A percentile compares a stretch with the other conserved stretches of the same genome.
These are phyloP conservation scores for Saccostrea cuccullata DNA, from an alignment of 1,140 invertebrate species.

Conservation along the genomic window DNA sequence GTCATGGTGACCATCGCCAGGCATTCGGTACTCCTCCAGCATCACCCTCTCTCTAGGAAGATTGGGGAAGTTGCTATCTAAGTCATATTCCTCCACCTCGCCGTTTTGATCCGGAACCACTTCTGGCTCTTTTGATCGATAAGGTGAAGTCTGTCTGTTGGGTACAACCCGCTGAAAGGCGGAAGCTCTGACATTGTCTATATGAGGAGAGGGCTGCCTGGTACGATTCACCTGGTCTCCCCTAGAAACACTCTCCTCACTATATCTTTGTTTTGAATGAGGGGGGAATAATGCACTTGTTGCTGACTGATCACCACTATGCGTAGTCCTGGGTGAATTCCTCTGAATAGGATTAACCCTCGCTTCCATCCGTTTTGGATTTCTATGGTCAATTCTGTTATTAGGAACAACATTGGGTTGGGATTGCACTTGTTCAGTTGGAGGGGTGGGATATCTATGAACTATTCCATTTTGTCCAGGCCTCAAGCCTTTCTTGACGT, in stretches of 20 bases:
- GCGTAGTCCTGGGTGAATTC: background rate
- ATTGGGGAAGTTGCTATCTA: slow-evolving; percentile 71
- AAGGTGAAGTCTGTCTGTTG: slow-evolving; percentile 16
- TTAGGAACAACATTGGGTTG: background rate
- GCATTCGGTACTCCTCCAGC: slow-evolving; percentile 61
- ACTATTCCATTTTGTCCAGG: slow-evolving; percentile 17
- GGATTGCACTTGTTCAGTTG: slow-evolving; percentile 27
- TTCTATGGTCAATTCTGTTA: background rate
- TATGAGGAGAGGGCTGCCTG: background rate
- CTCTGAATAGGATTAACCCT: slow-evolving; percentile 20
- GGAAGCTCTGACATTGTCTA: background rate
- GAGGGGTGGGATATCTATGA: slow-evolving; percentile 5
- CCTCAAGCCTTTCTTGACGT: background rate
- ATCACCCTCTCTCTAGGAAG: slow-evolving; percentile 53
- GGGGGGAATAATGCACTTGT: background rate
- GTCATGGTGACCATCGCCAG: slow-evolving; percentile 44
- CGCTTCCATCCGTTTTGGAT: background rate
- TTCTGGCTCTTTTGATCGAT: slow-evolving; percentile 32
- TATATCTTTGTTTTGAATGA: background rate
- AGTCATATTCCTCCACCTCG: slow-evolving; percentile 70
- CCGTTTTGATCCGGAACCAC: slow-evolving; percentile 75
- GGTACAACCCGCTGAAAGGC: slow-evolving; percentile 37
- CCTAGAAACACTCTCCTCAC: background rate
- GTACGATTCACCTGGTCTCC: background rate
- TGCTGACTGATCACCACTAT: background rate